phyloP scores from a whole-genome alignment of 1,140 invertebrate genomes.

The Leptinotarsa texana region DNA sequence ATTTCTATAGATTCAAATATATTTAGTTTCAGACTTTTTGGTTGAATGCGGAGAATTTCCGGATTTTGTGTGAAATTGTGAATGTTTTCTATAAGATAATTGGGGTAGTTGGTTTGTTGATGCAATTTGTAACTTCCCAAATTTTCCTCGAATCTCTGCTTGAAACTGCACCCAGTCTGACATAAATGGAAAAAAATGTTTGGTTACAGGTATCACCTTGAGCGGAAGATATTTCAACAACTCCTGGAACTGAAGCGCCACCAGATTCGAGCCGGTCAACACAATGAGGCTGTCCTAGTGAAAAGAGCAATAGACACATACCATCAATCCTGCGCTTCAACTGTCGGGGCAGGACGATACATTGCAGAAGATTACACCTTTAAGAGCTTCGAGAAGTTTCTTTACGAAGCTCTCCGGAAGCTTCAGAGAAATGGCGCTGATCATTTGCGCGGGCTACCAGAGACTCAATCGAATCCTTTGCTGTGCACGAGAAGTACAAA shows the following conservation, averaged over 20 bases:
- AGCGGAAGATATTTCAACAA: constrained; percentile 92
- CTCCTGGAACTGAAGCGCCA: constrained; percentile 88
- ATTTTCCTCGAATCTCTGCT: too few species aligned
- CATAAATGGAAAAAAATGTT: too few species aligned
- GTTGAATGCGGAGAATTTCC: too few species aligned
- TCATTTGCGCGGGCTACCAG: constrained; percentile 66
- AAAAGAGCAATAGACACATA: constrained; percentile 83
- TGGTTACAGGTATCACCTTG: constrained; percentile 76
- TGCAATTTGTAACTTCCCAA: too few species aligned
- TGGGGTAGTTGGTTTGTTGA: too few species aligned
- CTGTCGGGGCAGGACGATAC: constrained; percentile 72
- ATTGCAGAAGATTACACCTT: constrained; percentile 75
- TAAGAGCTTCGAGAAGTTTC: constrained; percentile 87
- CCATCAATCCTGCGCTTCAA: constrained; percentile 72
- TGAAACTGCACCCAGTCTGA: too few species aligned
- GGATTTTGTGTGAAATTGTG: too few species aligned
- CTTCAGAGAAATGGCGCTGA: constrained; percentile 71
- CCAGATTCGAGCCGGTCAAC: constrained; percentile 86
- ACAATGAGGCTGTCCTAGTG: constrained; percentile 87
- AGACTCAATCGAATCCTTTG: constrained; percentile 62
- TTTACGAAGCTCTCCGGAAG: constrained; percentile 84
- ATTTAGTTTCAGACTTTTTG: too few species aligned
- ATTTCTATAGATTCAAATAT: too few species aligned
- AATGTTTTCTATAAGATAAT: too few species aligned
- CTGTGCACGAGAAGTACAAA: constrained; percentile 83